phyloP scores from a whole-genome alignment of 2,113 vertebrate species.

The Leucosticte australis region DNA sequence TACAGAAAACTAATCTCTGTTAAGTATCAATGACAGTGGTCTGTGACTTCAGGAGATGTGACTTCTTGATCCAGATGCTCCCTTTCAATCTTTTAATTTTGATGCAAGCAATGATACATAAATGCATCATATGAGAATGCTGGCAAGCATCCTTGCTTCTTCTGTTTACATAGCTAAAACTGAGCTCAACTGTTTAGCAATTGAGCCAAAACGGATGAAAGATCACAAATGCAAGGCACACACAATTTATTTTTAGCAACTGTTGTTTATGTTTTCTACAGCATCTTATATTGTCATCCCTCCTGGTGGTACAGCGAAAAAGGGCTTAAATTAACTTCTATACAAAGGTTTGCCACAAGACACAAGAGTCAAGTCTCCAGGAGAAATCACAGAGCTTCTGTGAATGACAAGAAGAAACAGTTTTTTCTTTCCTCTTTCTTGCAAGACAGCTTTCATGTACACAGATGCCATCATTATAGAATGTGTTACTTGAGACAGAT shows the following conservation, averaged over 20 bases:
- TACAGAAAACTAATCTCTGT: not conserved
- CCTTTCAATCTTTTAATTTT: not conserved
- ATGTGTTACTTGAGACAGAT: not conserved
- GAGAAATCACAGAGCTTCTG: not conserved
- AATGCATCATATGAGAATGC: not conserved
- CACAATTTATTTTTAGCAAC: not conserved
- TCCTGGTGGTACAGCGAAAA: not conserved
- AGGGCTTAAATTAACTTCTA: not conserved
- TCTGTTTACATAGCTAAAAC: not conserved
- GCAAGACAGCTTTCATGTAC: not conserved
- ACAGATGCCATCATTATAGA: fast-evolving
- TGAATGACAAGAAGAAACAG: not conserved
- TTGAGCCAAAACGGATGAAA: not conserved
- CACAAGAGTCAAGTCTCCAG: not conserved
- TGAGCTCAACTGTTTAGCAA: not conserved
- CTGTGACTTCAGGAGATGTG: not conserved
- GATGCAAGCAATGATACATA: not conserved
- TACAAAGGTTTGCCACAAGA: not conserved
- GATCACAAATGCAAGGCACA: not conserved
- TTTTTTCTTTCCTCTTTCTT: not conserved
- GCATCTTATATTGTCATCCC: not conserved
- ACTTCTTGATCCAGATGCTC: not conserved
- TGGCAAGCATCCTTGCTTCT: not conserved
- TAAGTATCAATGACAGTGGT: not conserved
- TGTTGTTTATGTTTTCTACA: not conserved